Evolutionary conservation across 2,888 invertebrate species (phyloP), one percentile per base, ranked within the genome.

Genomic region (Tolmerus cingulatus): DNA sequence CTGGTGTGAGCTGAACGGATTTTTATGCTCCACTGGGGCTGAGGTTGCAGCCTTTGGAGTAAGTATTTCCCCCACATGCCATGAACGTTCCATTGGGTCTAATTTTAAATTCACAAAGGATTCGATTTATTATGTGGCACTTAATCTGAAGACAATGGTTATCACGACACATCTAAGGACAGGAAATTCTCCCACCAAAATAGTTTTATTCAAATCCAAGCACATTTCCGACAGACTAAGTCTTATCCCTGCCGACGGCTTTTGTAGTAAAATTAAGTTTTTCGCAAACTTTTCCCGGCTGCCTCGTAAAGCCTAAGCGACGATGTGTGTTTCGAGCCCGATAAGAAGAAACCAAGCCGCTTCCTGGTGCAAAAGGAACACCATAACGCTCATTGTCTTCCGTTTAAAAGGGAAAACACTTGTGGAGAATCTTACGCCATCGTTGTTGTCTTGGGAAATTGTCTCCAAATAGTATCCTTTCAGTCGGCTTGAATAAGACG

Each of bases 321-420:
- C 86, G 88, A 87, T 74, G 88, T 88, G 87, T 88, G 88, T 74
- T 88, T 43, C 43, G 55, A 19, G 76, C 9, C 79, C 87, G 88
- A 88, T 88, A 88, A 88, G 87, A 78, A 78, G 27, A 23, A 81
- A 77, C 76, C 84, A 85, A 81, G 88, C 84, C 85, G 77, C 55
- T 87, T 87, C 86, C 51, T 81, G 81, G 46, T 19, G 82, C 40
- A 86, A 23, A 66, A 87, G 37, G 86, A 78, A 74, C 79, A 87
- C 66, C 87, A 87, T 87, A 88, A 87, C 76, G 77, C 5, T 81
- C 74, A 88, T 88, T 87, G 88, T 88, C 86, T 87, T 88, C 88
- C 78, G 86, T 86, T 88, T 81, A 88, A 87, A 86, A 88, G 86
- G 86, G 79, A 87, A 81, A 86, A 87, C 86, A 88, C 81, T 87